These are phyloP conservation scores for Myzus persicae DNA, from an alignment of 1,140 invertebrate genomes.

Conservation along the genomic window DNA sequence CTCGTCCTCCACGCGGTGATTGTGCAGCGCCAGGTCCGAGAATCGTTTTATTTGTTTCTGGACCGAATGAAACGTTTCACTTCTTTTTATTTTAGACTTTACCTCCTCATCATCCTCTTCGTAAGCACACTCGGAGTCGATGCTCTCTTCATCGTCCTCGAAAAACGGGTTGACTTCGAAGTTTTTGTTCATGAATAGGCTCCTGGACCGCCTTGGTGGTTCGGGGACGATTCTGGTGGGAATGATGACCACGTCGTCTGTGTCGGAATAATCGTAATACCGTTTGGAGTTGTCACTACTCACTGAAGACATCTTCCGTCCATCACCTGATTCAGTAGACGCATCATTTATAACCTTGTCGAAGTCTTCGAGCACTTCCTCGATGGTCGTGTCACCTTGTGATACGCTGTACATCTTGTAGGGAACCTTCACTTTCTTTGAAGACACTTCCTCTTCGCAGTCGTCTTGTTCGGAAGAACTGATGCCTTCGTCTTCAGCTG, in stretches of 20 bases:
- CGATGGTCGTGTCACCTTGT: constrained; percentile 78
- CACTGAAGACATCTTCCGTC: constrained; percentile 62
- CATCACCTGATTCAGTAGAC: neutral
- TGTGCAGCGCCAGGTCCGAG: constrained; percentile 67
- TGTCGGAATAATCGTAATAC: constrained; percentile 24
- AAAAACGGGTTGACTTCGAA: constrained; percentile 66
- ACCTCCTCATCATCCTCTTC: neutral
- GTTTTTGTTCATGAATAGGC: constrained; percentile 66
- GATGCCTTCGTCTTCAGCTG: constrained; percentile 85
- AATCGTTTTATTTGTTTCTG: constrained; percentile 65
- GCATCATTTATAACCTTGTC: constrained; percentile 85
- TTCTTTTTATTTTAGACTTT: constrained; percentile 61
- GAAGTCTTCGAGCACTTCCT: constrained; percentile 85
- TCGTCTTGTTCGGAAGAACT: constrained; percentile 73
- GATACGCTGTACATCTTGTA: constrained; percentile 65
- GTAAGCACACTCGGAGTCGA: constrained; percentile 70
- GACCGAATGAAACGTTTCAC: constrained; percentile 67
- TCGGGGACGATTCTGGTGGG: constrained; percentile 71
- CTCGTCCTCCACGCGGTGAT: constrained; percentile 60
- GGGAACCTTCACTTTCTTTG: constrained; percentile 5
- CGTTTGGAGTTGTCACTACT: constrained; percentile 70
- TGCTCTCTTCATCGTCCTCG: constrained; percentile 73
- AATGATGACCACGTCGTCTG: constrained; percentile 70
- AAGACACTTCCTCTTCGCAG: constrained; percentile 48
- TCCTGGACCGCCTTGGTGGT: constrained; percentile 69